A percentile compares a stretch with the other conserved stretches of the same genome.
Conservation (phyloP, 2,888 invertebrate species). For the Chouioia cunea region DNA sequence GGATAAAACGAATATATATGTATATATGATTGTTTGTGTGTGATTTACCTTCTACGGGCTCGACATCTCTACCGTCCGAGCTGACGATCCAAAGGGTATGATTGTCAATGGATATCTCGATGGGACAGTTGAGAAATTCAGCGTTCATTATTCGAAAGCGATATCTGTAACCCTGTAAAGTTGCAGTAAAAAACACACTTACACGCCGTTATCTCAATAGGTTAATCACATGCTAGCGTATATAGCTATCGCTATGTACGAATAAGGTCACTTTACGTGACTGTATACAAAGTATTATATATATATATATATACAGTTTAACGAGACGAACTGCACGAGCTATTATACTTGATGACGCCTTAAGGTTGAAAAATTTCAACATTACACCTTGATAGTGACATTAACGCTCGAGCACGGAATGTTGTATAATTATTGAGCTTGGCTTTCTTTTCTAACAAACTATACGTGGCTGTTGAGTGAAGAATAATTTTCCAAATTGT, state of each 20-base stretch:
- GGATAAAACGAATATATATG: background rate
- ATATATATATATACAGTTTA: too few species aligned
- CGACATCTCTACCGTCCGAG: constrained; percentile 84
- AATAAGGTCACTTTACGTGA: too few species aligned
- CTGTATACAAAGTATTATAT: too few species aligned
- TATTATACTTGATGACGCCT: background rate
- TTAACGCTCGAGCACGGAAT: background rate
- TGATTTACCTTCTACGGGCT: constrained; percentile 77
- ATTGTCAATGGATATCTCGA: constrained; percentile 85
- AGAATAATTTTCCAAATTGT: too few species aligned
- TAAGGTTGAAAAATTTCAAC: constrained; percentile 20
- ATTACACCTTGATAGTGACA: constrained; percentile 16
- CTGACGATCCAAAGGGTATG: constrained; percentile 84
- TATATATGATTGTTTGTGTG: background rate
- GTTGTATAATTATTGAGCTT: background rate
- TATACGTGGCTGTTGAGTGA: too few species aligned
- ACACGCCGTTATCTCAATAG: too few species aligned
- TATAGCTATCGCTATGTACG: too few species aligned
- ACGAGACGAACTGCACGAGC: background rate
- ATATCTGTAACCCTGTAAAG: constrained; percentile 69
- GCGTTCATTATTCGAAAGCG: constrained; percentile 87
- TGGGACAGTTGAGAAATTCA: constrained; percentile 89
- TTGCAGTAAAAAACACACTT: background rate
- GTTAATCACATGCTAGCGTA: too few species aligned
- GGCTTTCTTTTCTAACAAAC: too few species aligned